A percentile compares a stretch with the other conserved stretches of the same genome.
Evolutionary conservation across 2,113 vertebrate species (phyloP).

Genomic region (Bothrops jararaca): DNA sequence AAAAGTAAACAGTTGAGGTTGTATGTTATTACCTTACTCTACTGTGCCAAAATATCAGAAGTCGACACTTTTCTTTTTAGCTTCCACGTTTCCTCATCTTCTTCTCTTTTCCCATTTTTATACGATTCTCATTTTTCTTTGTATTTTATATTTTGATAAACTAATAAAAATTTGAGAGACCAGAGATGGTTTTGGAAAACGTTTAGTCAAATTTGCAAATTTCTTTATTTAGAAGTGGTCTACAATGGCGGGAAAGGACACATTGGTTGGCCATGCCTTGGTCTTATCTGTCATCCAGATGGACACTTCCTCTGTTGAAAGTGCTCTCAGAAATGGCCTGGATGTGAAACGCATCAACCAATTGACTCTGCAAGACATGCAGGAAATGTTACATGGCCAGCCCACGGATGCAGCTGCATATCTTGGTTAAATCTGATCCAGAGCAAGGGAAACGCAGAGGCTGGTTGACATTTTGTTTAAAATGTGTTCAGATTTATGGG

Average conservation of each 20-base stretch:
- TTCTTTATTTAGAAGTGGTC: not conserved
- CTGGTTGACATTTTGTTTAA: slow-evolving; percentile 61
- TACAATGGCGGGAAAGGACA: no score
- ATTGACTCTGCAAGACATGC: not conserved
- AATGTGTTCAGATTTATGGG: slow-evolving; percentile 59
- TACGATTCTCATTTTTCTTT: not conserved
- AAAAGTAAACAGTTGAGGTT: not conserved
- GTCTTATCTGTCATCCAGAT: not conserved
- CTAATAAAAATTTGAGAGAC: not conserved
- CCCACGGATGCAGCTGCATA: slow-evolving; percentile 45
- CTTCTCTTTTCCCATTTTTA: not conserved
- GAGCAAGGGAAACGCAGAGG: slow-evolving; percentile 47
- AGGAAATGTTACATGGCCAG: slow-evolving; percentile 34
- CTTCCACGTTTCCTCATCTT: not conserved
- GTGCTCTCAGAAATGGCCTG: not conserved
- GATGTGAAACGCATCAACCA: not conserved
- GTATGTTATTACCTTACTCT: not conserved
- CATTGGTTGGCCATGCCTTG: not conserved
- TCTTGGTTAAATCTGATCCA: slow-evolving; percentile 36
- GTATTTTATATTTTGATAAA: not conserved
- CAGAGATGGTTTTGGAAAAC: not conserved
- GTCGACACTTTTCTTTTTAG: not conserved
- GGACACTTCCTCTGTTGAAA: not conserved
- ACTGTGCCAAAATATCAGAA: not conserved
- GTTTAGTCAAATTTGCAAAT: not conserved